A percentile compares a stretch with the other conserved stretches of the same genome.
Conservation (phyloP, 37 sponge, comb jelly and placozoan species). For the Aplysina aerophoba region DNA sequence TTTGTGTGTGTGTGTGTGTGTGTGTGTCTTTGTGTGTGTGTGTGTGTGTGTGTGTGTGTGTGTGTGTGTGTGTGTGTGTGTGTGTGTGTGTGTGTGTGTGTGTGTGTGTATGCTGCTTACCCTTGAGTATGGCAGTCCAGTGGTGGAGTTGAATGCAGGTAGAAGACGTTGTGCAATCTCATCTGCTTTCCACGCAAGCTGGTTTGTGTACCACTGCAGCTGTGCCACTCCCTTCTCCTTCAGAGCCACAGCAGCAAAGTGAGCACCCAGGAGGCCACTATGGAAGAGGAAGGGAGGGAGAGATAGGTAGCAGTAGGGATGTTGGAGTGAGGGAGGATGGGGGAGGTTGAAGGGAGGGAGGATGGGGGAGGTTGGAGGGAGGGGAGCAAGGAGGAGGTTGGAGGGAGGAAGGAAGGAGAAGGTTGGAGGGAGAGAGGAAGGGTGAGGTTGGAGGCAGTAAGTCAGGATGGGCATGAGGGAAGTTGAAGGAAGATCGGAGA, state of each 20-base stretch:
- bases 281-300: not conserved
- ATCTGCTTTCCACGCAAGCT: conserved; percentile 77
- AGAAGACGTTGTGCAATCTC: conserved; percentile 84
- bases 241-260: conserved; percentile 81
- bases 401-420: no score
- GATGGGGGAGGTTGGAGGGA: no score
- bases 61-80: not conserved
- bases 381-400: no score
- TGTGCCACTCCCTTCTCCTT: conserved; percentile 58
- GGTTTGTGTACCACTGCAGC: conserved; percentile 83
- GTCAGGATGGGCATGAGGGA: no score
- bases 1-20: not conserved
- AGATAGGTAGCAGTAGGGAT: not conserved
- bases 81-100: no score
- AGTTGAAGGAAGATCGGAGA: no score
- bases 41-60: conserved; percentile 30
- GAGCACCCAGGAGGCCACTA: conserved; percentile 94
- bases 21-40: not conserved
- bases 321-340: not conserved
- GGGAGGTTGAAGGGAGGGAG: no score
- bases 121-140: conserved; percentile 91
- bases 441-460: no score
- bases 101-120: conserved; percentile 46
- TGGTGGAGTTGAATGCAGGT: conserved; percentile 94
- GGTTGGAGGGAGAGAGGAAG: no score